Evolutionary conservation across 1,140 invertebrate genomes (phyloP).

Genomic region (Belonocnema kinseyi): DNA sequence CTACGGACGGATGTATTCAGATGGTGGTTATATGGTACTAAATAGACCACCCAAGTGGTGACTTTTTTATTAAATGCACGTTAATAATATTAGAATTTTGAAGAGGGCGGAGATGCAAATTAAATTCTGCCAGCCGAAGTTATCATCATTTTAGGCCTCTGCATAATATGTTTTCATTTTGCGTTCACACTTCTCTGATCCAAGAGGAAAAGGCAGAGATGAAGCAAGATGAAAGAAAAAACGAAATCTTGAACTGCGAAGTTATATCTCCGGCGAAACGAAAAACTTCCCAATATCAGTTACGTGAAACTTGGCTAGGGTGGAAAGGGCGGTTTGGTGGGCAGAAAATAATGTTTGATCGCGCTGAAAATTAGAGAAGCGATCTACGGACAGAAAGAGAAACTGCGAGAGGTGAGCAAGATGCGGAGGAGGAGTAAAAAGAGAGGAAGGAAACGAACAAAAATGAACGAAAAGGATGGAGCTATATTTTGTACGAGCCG

Average conservation of each 20-base stretch:
- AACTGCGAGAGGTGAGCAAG: conserved; percentile 41
- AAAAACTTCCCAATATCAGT: conserved; percentile 66
- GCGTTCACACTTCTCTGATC: neutral
- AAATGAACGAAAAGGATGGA: conserved; percentile 21
- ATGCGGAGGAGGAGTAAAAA: conserved; percentile 36
- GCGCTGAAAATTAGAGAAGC: conserved; percentile 66
- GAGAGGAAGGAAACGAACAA: conserved; percentile 27
- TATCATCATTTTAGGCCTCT: too few species aligned
- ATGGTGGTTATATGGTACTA: too few species aligned
- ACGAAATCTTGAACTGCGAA: conserved; percentile 38
- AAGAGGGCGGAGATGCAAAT: too few species aligned
- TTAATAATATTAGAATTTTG: too few species aligned
- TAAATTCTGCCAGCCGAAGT: too few species aligned
- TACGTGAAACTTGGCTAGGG: conserved; percentile 54
- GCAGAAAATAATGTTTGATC: conserved; percentile 66
- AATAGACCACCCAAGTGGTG: too few species aligned
- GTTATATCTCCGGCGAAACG: conserved; percentile 47
- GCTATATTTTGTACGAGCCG: conserved; percentile 34
- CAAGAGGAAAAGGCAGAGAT: conserved; percentile 2
- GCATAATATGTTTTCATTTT: neutral
- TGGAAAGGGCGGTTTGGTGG: conserved; percentile 29
- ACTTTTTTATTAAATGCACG: too few species aligned
- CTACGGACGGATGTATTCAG: too few species aligned
- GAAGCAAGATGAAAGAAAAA: conserved; percentile 29
- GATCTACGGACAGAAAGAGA: conserved; percentile 49